phyloP scores from a whole-genome alignment of 2,888 invertebrate genomes.

The Pristionchus arcanus region DNA sequence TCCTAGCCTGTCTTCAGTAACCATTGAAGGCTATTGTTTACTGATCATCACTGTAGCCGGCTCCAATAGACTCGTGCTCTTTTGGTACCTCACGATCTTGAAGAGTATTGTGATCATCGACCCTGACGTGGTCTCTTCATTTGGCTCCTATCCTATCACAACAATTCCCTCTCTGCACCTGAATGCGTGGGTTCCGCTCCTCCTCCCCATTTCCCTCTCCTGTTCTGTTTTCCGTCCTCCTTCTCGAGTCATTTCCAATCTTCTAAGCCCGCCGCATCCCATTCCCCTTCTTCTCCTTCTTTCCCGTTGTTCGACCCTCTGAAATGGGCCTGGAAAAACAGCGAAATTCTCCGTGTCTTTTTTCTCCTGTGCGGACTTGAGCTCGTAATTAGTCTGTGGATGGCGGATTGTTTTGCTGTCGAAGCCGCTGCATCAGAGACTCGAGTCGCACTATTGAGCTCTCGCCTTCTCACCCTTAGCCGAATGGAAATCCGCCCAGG shows the following conservation, averaged over 20 bases:
- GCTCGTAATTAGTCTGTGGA: not conserved
- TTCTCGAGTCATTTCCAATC: constrained; percentile 36
- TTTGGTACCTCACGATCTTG: too few relatives aligned
- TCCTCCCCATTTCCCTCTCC: not conserved
- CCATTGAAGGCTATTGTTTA: too few relatives aligned
- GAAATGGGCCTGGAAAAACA: constrained; percentile 39
- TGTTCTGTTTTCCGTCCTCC: constrained; percentile 32
- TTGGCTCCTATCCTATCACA: not conserved
- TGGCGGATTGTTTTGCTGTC: not conserved
- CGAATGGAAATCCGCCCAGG: not conserved
- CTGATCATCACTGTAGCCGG: too few relatives aligned
- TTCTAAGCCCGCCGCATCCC: constrained; percentile 38
- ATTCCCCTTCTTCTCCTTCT: constrained; percentile 25
- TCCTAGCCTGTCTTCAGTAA: too few relatives aligned
- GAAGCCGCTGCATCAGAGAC: not conserved
- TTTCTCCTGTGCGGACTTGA: not conserved
- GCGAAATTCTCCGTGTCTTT: not conserved
- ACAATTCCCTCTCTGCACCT: not conserved
- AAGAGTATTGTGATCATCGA: too few relatives aligned
- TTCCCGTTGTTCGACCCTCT: not conserved
- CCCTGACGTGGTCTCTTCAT: too few relatives aligned
- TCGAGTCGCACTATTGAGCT: not conserved
- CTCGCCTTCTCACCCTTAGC: not conserved
- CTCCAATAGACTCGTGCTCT: too few relatives aligned
- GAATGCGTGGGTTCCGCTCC: constrained; percentile 2